Conservation (phyloP, 1,140 invertebrate species). For the Brachystomella parvula region DNA sequence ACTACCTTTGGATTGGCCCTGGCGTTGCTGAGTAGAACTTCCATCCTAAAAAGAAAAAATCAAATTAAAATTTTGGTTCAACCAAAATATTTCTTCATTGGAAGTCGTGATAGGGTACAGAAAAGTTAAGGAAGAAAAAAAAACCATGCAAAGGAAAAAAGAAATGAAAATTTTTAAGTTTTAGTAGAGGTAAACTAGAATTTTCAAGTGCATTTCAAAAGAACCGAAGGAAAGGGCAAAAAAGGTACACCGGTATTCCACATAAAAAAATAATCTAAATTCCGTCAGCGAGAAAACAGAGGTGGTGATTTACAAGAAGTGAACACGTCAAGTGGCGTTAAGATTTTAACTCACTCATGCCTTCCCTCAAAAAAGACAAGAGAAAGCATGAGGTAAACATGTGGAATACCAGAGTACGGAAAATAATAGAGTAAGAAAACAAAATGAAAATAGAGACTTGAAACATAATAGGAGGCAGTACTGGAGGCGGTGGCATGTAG, state of each 20-base stretch:
- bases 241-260: no score
- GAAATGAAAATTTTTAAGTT: not conserved
- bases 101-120: not conserved
- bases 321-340: no score
- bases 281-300: no score
- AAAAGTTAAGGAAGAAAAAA: not conserved
- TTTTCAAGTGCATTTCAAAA: no score
- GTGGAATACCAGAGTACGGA: no score
- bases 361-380: no score
- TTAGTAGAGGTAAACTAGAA: no score
- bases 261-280: no score
- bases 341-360: no score
- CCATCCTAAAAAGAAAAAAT: constrained; percentile 29
- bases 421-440: not conserved
- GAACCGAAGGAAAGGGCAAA: no score
- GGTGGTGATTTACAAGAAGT: no score
- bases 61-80: constrained; percentile 1
- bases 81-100: not conserved
- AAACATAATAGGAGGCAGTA: constrained; percentile 33
- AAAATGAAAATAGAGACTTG: constrained; percentile 30
- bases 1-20: constrained; percentile 31
- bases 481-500: constrained; percentile 35
- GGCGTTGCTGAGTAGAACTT: constrained; percentile 26
- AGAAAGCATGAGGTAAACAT: no score
- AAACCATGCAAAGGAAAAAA: constrained; percentile 7